phyloP scores from a whole-genome alignment of 2,888 invertebrate species.

The Epinotia nisella region DNA sequence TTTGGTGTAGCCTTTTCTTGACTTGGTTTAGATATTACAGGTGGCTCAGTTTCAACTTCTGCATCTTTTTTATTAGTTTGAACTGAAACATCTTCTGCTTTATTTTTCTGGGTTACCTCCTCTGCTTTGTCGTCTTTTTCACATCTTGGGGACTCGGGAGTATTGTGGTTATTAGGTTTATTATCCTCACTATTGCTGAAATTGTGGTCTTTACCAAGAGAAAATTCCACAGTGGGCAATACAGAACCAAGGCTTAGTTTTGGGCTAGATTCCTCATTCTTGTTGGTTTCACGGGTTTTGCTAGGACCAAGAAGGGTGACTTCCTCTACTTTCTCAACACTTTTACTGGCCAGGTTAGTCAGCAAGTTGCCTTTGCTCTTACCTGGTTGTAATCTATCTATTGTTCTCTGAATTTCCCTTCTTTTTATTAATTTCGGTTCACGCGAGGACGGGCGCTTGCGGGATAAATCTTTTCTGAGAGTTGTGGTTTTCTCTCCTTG shows the following conservation, averaged over 20 bases:
- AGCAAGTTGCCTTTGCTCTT: slow-evolving; percentile 94
- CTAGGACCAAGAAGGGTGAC: slow-evolving; percentile 80
- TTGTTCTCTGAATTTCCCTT: slow-evolving; percentile 91
- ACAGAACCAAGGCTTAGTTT: slow-evolving; percentile 94
- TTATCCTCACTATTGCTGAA: slow-evolving; percentile 73
- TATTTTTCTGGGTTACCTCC: slow-evolving; percentile 57
- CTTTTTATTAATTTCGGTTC: slow-evolving; percentile 79
- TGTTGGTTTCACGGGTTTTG: slow-evolving; percentile 86
- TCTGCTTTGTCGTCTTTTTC: slow-evolving; percentile 48
- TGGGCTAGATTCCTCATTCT: slow-evolving; percentile 88
- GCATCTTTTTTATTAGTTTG: slow-evolving; percentile 70
- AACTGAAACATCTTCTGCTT: slow-evolving; percentile 56
- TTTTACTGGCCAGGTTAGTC: slow-evolving; percentile 86
- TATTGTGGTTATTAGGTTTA: slow-evolving; percentile 49
- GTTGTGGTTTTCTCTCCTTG: slow-evolving; percentile 69
- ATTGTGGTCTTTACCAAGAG: slow-evolving; percentile 87
- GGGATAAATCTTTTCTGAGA: slow-evolving; percentile 73
- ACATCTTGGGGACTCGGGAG: slow-evolving; percentile 30
- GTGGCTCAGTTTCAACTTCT: slow-evolving; percentile 75
- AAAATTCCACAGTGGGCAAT: slow-evolving; percentile 88
- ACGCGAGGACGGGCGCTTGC: slow-evolving; percentile 78
- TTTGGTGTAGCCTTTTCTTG: slow-evolving; percentile 92
- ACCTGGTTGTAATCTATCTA: slow-evolving; percentile 93
- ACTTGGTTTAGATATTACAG: slow-evolving; percentile 70
- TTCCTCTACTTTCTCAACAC: slow-evolving; percentile 85